Evolutionary conservation across 92 coral and sea anemone species (phyloP).

Genomic region (Epizoanthus scotinus): DNA sequence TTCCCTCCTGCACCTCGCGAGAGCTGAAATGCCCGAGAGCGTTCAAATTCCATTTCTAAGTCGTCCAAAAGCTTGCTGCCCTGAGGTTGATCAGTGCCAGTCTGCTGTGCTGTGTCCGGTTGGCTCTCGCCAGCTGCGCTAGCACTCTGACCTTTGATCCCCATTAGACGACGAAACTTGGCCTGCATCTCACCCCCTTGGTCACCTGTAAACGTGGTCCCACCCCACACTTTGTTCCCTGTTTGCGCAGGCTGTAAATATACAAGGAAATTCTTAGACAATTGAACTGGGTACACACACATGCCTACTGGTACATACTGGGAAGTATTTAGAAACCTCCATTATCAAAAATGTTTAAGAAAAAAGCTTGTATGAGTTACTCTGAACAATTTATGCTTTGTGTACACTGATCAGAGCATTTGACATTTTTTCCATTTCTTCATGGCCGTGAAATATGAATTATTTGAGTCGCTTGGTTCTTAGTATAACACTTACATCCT

Average conservation of each 20-base stretch:
- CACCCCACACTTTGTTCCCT: conserved; percentile 72
- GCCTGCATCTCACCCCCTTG: conserved; percentile 98
- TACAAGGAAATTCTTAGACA: background rate
- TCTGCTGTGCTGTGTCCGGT: conserved; percentile 23
- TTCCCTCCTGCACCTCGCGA: conserved; percentile 99
- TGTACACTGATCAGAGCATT: no score
- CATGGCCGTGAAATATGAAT: no score
- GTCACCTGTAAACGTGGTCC: conserved; percentile 79
- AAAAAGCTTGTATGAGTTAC: no score
- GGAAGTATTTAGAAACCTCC: no score
- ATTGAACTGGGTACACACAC: background rate
- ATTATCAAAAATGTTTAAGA: no score
- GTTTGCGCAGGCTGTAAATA: conserved; percentile 42
- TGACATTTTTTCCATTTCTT: no score
- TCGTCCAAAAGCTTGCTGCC: conserved; percentile 74
- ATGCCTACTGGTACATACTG: no score
- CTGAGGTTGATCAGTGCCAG: conserved; percentile 42
- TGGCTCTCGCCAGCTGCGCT: conserved; percentile 6
- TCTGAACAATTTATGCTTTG: no score
- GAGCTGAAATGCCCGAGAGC: conserved; percentile 95
- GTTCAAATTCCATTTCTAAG: conserved; percentile 93
- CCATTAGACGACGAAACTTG: conserved; percentile 97
- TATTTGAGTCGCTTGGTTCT: no score
- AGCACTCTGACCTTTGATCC: conserved; percentile 74
- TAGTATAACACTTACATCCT: no score